Conservation (phyloP, 2,888 invertebrate genomes). For the Melanchra persicariae region DNA sequence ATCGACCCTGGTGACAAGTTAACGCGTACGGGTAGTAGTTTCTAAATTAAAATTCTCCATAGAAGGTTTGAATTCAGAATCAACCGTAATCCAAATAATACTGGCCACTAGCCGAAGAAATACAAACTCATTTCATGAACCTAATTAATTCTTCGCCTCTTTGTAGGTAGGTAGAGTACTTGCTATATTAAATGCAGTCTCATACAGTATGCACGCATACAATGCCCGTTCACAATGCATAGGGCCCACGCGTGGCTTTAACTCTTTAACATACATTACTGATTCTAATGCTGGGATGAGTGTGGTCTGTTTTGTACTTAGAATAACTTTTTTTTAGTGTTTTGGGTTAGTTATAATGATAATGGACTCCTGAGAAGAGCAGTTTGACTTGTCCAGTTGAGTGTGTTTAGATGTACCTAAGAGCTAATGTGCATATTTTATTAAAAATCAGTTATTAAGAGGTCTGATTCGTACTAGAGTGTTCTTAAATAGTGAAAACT, state of each 20-base stretch:
- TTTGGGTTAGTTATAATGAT: background rate
- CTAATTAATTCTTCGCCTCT: slow-evolving; percentile 43
- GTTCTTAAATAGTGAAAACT: too few relatives aligned
- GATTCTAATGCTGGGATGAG: slow-evolving; percentile 37
- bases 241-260: slow-evolving; percentile 46
- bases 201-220: slow-evolving; percentile 31
- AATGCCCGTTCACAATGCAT: slow-evolving; percentile 41
- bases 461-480: too few relatives aligned
- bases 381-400: background rate
- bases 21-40: too few relatives aligned
- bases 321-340: background rate
- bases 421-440: too few relatives aligned
- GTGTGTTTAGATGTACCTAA: background rate
- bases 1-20: too few relatives aligned
- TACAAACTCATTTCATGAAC: slow-evolving; percentile 6
- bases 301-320: slow-evolving; percentile 40
- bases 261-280: slow-evolving; percentile 39
- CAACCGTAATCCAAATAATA: background rate
- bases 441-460: too few relatives aligned
- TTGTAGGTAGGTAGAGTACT: background rate
- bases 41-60: too few relatives aligned
- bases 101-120: slow-evolving; percentile 9
- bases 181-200: slow-evolving; percentile 12
- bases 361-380: background rate
- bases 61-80: too few relatives aligned